Evolutionary conservation across 2,113 vertebrate genomes (phyloP), one percentile per base, ranked within the genome.

Genomic region (Amia ocellicauda): DNA sequence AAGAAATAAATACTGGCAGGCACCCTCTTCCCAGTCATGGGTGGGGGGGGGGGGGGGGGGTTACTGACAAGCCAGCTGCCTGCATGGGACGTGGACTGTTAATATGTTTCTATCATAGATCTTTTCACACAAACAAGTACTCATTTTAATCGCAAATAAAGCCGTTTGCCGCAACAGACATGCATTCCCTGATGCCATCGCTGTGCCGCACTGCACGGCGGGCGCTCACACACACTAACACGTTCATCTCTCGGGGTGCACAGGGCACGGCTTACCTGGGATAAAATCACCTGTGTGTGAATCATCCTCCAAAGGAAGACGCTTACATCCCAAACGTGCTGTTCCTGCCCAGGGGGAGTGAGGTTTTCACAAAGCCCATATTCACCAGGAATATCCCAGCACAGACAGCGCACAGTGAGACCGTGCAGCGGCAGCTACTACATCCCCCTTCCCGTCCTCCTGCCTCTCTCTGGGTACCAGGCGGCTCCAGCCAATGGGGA

Each of bases 181-280:
- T 55, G 40, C 40, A 43, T 56, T 56, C 27, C 52, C 27, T 55
- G 51, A 20, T 43, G 54, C 52, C 51, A 56, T 64, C 60, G n/a
- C 27, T 52, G 36, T 19, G 26, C 58, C 24, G 58, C 40, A 60
- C 58, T 47, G 24, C 58, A 47, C 2, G 3, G 14, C 16, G 41
- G 11, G 4, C 42, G 20, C 20, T 10, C 24, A 23, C 14, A 14
- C 36, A 43, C 13, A 14, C 13, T 40, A 59, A 42, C 2, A 41
- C 36, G 36, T 26, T n/a, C n/a, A n/a, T n/a, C n/a, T n/a, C 23
- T 58, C 10, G 20, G 24, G 14, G 50, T 61, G 70, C 67, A 65
- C 71, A 26, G 27, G 27, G 72, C 73, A 78, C 59, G 41, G 75
- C 83, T 54, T 83, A 88, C 88, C 88, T 88, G 86, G 60, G 77